Evolutionary conservation across 1,140 invertebrate species (phyloP).

Genomic region (Pararge aegeria): DNA sequence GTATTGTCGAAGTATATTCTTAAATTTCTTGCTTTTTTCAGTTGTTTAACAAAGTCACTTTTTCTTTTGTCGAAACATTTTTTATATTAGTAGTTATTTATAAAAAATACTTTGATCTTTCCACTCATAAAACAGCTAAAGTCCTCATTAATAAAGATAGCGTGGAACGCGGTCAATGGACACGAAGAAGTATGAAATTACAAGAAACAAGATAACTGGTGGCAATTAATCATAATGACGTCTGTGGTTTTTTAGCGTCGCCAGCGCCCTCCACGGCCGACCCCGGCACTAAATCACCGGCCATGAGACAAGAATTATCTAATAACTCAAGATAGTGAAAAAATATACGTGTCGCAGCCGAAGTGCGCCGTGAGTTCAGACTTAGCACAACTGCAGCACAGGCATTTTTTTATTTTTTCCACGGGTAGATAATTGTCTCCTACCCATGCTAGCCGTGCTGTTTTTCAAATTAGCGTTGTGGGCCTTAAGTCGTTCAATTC

Average conservation of each 20-base stretch:
- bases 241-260: slow-evolving; percentile 51
- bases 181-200: slow-evolving; percentile 29
- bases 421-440: too few relatives aligned
- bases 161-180: slow-evolving; percentile 15
- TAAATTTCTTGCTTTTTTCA: too few relatives aligned
- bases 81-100: too few relatives aligned
- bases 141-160: slow-evolving; percentile 15
- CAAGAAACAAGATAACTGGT: slow-evolving; percentile 50
- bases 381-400: too few relatives aligned
- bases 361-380: neutral
- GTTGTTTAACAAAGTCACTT: too few relatives aligned
- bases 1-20: too few relatives aligned
- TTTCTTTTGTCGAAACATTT: too few relatives aligned
- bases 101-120: neutral
- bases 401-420: too few relatives aligned
- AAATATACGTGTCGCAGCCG: neutral
- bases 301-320: slow-evolving; percentile 64
- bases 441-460: too few relatives aligned
- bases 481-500: too few relatives aligned
- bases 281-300: slow-evolving; percentile 61
- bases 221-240: slow-evolving; percentile 64
- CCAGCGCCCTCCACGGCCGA: slow-evolving; percentile 46
- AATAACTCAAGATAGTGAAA: slow-evolving; percentile 71
- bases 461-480: too few relatives aligned
- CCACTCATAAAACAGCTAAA: neutral